phyloP scores from a whole-genome alignment of 2,888 invertebrate species.

The Xanthia togata region DNA sequence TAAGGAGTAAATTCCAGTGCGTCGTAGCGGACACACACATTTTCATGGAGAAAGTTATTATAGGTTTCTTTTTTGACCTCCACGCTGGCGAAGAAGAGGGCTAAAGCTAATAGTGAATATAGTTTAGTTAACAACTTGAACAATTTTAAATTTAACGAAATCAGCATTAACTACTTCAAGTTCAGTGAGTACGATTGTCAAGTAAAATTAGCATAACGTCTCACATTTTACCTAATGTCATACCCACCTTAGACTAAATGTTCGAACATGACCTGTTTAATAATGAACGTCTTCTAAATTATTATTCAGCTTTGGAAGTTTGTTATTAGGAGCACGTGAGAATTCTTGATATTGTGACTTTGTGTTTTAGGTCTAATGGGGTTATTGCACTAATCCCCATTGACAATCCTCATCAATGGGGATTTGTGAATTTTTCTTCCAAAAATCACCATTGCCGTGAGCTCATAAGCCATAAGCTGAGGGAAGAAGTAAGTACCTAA shows the following conservation, averaged over 20 bases:
- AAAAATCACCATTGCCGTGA: too few relatives aligned
- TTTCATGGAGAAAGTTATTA: too few relatives aligned
- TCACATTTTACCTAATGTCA: conserved; percentile 52
- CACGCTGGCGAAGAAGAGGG: too few relatives aligned
- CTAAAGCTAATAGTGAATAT: too few relatives aligned
- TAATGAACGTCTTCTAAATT: conserved; percentile 64
- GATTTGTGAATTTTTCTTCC: too few relatives aligned
- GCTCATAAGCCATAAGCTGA: not conserved
- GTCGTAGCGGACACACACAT: too few relatives aligned
- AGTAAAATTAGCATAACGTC: conserved; percentile 65
- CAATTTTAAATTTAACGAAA: not conserved
- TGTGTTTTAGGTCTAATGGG: not conserved
- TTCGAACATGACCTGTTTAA: conserved; percentile 65
- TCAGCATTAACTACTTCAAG: conserved; percentile 35
- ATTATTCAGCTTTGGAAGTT: conserved; percentile 50
- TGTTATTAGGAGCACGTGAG: conserved; percentile 26
- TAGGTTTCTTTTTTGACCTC: too few relatives aligned
- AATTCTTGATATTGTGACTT: conserved; percentile 9
- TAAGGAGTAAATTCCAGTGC: too few relatives aligned
- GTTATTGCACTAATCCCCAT: too few relatives aligned
- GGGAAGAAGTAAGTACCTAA: not conserved
- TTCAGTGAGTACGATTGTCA: conserved; percentile 63
- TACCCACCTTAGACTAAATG: conserved; percentile 65
- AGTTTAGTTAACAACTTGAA: not conserved
- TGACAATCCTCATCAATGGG: too few relatives aligned